Evolutionary conservation across 2,797 vertebrate genomes (phyloP).

Genomic region (Gymnocypris eckloni): DNA sequence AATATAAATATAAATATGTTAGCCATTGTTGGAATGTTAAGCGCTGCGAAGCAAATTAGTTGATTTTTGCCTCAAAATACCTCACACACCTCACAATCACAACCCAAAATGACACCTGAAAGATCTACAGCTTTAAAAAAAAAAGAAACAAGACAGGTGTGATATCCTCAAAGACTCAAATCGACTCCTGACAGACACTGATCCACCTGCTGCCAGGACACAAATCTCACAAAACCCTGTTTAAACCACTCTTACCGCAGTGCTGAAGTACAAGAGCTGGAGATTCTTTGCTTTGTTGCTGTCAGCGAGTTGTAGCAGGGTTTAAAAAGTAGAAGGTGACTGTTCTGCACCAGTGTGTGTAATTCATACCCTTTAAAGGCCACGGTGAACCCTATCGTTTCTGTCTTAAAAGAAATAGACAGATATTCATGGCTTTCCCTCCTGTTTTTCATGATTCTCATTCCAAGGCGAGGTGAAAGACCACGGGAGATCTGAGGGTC

Average conservation of each 20-base stretch:
- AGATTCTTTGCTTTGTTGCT: slow-evolving; percentile 3
- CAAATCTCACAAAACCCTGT: slow-evolving; percentile 7
- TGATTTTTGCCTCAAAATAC: background rate
- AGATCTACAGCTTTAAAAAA: background rate
- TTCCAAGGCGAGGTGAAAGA: slow-evolving; percentile 36
- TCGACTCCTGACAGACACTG: slow-evolving; percentile 34
- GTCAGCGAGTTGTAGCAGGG: slow-evolving; percentile 17
- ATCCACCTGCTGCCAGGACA: slow-evolving; percentile 28
- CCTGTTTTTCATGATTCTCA: slow-evolving; percentile 1
- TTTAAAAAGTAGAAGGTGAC: slow-evolving; percentile 37
- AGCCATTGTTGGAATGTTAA: too few relatives aligned
- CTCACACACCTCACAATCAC: background rate
- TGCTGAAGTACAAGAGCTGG: slow-evolving; percentile 1
- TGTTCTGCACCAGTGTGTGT: slow-evolving; percentile 27
- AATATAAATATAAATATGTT: background rate
- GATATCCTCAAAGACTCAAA: slow-evolving; percentile 11
- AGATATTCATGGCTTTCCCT: slow-evolving; percentile 26
- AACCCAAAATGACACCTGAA: slow-evolving; percentile 1
- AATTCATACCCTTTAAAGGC: slow-evolving; percentile 41
- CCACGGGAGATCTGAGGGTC: slow-evolving; percentile 31
- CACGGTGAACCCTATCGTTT: slow-evolving; percentile 25
- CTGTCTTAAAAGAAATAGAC: slow-evolving; percentile 9
- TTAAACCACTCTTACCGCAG: background rate
- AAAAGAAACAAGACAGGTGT: background rate
- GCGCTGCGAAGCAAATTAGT: too few relatives aligned